A percentile compares a stretch with the other conserved stretches of the same genome.
Conservation (phyloP, 1,140 invertebrate species). For the Atopsyche davidsoni region DNA sequence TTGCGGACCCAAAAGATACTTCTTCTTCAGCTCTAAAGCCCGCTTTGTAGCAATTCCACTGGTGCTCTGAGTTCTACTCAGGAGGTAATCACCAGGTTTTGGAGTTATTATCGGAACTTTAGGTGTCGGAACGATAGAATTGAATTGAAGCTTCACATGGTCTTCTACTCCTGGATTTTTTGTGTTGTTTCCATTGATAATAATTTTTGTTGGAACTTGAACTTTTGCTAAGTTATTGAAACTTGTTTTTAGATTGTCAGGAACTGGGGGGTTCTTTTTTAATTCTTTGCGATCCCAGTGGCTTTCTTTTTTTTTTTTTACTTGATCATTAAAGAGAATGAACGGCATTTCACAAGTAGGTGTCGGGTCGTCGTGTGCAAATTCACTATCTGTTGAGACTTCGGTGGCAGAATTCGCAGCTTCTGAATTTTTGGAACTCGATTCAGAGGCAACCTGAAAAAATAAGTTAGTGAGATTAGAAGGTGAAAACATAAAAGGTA, state of each 20-base stretch:
- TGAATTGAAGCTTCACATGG: constrained; percentile 10
- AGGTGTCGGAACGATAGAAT: constrained; percentile 5
- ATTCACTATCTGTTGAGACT: constrained; percentile 87
- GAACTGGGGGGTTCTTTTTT: constrained; percentile 14
- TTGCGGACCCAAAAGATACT: constrained; percentile 67
- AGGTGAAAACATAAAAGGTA: constrained; percentile 3
- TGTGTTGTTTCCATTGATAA: constrained; percentile 13
- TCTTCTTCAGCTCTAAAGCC: constrained; percentile 77
- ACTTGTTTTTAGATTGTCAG: constrained; percentile 5
- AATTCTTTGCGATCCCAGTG: constrained; percentile 14
- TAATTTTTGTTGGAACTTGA: constrained; percentile 12
- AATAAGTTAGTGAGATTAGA: constrained; percentile 4
- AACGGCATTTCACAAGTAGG: constrained; percentile 60
- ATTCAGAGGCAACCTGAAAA: constrained; percentile 63
- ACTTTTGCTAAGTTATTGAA: constrained; percentile 16
- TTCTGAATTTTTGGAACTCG: constrained; percentile 60
- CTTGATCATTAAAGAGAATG: constrained; percentile 58
- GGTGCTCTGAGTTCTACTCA: constrained; percentile 76
- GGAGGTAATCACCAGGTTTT: constrained; percentile 61
- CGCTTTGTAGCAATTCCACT: constrained; percentile 81
- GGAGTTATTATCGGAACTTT: constrained; percentile 43
- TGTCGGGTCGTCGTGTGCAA: constrained; percentile 72
- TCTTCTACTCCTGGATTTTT: constrained; percentile 11
- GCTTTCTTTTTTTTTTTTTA: constrained; percentile 4
- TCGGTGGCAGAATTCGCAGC: constrained; percentile 80